Evolutionary conservation across 2,888 invertebrate species (phyloP), one percentile per base, ranked within the genome.

Genomic region (Anarsia innoxiella): DNA sequence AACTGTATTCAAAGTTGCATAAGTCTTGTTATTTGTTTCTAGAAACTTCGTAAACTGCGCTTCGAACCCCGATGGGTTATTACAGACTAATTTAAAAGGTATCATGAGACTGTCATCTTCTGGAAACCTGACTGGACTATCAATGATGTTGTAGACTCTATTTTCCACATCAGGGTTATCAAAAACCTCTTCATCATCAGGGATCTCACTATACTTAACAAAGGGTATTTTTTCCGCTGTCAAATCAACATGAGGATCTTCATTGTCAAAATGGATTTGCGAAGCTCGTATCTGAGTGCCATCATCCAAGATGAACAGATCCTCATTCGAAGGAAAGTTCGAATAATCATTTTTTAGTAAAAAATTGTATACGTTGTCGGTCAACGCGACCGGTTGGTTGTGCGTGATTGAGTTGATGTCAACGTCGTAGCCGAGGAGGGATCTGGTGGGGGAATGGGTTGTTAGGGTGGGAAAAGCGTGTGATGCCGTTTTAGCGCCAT

Each of bases 191-290:
- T 39, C 66, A 9, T 71, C 73, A 0, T 42, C 42, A 13, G 48
- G 45, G 2, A 59, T 59, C 14, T 71, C 67, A 5, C 61, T 53
- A 15, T 70, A 70, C 47, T 76, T 74, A 0, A 80, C 54, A 27
- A 84, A 84, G 0, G 84, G 84, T 46, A 84, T 70, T 40, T 68
- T 67, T 34, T 80, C 82, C 0, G 69, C 59, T 8, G 74, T 72
- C 2, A 84, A 40, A 38, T 84, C 82, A 6, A 77, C 52, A 5
- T 61, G 56, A 0, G 74, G 67, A 23, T 84, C 84, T 25, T 84
- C 84, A 25, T 84, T 84, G 31, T 84, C 82, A 27, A 84, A 84
- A 38, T 84, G 82, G 54, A 84, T 84, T 51, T 83, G 84, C 0
- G 84, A 84, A 0, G 84, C 80, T 32, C 72, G 57, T 1, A 84